These are phyloP conservation scores for Haliclona indistincta DNA, from an alignment of 37 sponge, comb jelly and placozoan genomes.

Conservation along the genomic window DNA sequence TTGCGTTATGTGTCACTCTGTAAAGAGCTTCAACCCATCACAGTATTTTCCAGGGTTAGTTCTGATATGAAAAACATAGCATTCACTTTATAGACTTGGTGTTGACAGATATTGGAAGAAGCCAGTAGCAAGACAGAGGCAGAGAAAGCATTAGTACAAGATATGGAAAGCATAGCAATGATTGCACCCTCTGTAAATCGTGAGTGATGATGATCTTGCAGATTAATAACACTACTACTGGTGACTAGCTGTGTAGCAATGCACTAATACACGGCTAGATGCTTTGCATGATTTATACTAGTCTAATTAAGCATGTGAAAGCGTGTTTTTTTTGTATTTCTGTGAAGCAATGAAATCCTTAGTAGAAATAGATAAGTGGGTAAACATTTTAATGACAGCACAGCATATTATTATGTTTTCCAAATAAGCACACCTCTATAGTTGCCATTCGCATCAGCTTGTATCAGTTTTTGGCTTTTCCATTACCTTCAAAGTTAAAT, in stretches of 20 bases:
- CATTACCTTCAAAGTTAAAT: too few species aligned
- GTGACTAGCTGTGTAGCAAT: neutral
- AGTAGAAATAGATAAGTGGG: neutral
- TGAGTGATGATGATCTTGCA: slow-evolving; percentile 30
- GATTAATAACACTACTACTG: too few species aligned
- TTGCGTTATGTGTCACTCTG: slow-evolving; percentile 40
- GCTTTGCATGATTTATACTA: neutral
- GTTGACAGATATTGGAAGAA: slow-evolving; percentile 35
- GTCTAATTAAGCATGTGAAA: neutral
- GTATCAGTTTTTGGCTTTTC: too few species aligned
- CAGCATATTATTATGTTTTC: too few species aligned
- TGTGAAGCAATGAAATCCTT: neutral
- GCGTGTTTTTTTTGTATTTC: neutral
- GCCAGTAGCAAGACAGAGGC: slow-evolving; percentile 8
- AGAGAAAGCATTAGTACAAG: slow-evolving; percentile 1
- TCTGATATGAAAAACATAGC: neutral
- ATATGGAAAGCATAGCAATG: slow-evolving; percentile 28
- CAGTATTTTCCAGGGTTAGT: slow-evolving; percentile 24
- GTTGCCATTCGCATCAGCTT: too few species aligned
- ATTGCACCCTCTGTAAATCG: slow-evolving; percentile 48
- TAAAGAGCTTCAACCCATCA: slow-evolving; percentile 44
- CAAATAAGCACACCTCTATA: too few species aligned
- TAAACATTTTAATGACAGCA: too few species aligned
- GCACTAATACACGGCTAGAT: too few species aligned
- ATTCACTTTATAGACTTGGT: neutral